These are phyloP conservation scores for Drosophila setifemur DNA, from an alignment of 1,140 invertebrate species.

Conservation along the genomic window DNA sequence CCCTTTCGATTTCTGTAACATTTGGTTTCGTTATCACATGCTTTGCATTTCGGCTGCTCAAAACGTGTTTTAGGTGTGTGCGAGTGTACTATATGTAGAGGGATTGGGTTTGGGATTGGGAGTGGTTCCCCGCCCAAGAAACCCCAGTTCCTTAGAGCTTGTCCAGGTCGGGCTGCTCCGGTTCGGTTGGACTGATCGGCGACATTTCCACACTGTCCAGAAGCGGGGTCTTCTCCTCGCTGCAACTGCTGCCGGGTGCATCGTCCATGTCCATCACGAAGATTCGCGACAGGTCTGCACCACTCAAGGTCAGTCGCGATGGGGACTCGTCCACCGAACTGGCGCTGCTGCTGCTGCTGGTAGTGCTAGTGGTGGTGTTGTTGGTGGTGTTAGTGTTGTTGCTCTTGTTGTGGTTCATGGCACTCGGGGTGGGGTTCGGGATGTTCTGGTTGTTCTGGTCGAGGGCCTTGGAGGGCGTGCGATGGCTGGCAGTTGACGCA, in stretches of 20 bases:
- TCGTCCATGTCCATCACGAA: constrained; percentile 80
- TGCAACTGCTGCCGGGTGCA: constrained; percentile 61
- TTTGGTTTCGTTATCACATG: constrained; percentile 71
- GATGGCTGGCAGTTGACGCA: constrained; percentile 50
- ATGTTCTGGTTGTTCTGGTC: constrained; percentile 49
- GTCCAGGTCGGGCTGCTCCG: constrained; percentile 60
- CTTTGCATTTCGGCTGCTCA: constrained; percentile 66
- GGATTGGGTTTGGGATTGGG: no score
- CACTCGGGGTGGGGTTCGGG: constrained; percentile 30
- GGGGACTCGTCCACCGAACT: constrained; percentile 76
- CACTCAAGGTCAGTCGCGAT: constrained; percentile 62
- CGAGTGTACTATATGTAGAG: no score
- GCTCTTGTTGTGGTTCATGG: constrained; percentile 23
- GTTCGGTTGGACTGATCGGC: constrained; percentile 80
- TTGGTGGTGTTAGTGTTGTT: constrained; percentile 21
- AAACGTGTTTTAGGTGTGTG: constrained; percentile 22
- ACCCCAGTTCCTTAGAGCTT: constrained; percentile 73
- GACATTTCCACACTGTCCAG: constrained; percentile 82
- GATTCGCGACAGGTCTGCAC: constrained; percentile 70
- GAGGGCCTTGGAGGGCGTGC: constrained; percentile 65
- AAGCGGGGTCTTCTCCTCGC: constrained; percentile 81
- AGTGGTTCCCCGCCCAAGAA: no score
- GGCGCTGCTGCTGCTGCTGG: constrained; percentile 44
- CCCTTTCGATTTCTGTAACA: constrained; percentile 48
- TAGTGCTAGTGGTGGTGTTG: constrained; percentile 28